These are phyloP conservation scores for Cheilosia soror DNA, from an alignment of 2,888 invertebrate genomes.

Conservation along the genomic window DNA sequence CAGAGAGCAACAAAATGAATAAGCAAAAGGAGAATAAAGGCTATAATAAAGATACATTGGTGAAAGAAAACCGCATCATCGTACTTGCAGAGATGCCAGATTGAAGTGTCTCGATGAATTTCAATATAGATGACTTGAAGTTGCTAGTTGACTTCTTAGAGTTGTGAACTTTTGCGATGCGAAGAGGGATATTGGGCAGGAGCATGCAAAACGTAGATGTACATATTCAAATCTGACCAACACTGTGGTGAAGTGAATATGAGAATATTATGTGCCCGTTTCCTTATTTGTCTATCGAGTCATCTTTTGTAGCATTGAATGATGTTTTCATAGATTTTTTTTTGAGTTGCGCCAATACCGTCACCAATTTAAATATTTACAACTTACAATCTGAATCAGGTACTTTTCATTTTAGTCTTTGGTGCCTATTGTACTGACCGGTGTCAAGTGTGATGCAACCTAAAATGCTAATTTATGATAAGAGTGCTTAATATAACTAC, in stretches of 20 bases:
- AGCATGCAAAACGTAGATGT: background rate
- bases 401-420: no score
- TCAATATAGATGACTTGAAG: conserved; percentile 33
- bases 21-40: conserved; percentile 29
- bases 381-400: no score
- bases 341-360: background rate
- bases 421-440: no score
- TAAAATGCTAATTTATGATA: no score
- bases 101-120: conserved; percentile 52
- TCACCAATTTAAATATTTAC: no score
- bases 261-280: no score
- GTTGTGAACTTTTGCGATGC: conserved; percentile 32
- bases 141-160: no score
- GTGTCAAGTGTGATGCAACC: no score
- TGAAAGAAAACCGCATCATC: conserved; percentile 55
- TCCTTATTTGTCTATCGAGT: no score
- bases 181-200: conserved; percentile 16
- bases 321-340: background rate
- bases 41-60: conserved; percentile 45
- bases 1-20: conserved; percentile 27
- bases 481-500: no score
- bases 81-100: conserved; percentile 60
- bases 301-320: background rate
- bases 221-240: background rate
- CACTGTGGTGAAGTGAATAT: background rate